phyloP scores from a whole-genome alignment of 2,888 invertebrate species.

The Erebia epiphron region DNA sequence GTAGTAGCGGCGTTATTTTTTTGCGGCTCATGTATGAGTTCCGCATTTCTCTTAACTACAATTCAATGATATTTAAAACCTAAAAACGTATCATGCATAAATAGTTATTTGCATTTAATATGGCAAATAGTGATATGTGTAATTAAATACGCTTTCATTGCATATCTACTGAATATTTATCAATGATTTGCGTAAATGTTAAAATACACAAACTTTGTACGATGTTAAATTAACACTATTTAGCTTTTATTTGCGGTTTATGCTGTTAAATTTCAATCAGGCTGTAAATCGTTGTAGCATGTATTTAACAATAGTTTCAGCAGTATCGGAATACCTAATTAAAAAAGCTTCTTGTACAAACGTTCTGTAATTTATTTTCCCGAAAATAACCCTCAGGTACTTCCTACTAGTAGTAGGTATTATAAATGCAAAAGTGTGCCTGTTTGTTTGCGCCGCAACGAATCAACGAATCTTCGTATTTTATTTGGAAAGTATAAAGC shows the following conservation, averaged over 20 bases:
- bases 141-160: conserved; percentile 8
- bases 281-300: background rate
- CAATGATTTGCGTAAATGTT: background rate
- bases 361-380: no score
- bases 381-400: no score
- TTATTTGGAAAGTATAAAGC: no score
- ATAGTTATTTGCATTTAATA: conserved; percentile 18
- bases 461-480: no score
- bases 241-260: conserved; percentile 1
- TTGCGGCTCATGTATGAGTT: background rate
- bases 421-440: no score
- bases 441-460: no score
- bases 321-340: no score
- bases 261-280: background rate
- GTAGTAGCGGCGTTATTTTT: no score
- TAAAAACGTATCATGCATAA: conserved; percentile 15
- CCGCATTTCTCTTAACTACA: background rate
- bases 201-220: background rate
- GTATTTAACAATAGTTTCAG: no score
- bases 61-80: background rate
- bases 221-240: conserved; percentile 1
- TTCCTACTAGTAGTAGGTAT: no score
- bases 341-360: no score
- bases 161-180: conserved; percentile 17
- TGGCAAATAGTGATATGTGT: conserved; percentile 1